Conservation (phyloP, 2,888 invertebrate genomes). For the Amphipoea oculea region DNA sequence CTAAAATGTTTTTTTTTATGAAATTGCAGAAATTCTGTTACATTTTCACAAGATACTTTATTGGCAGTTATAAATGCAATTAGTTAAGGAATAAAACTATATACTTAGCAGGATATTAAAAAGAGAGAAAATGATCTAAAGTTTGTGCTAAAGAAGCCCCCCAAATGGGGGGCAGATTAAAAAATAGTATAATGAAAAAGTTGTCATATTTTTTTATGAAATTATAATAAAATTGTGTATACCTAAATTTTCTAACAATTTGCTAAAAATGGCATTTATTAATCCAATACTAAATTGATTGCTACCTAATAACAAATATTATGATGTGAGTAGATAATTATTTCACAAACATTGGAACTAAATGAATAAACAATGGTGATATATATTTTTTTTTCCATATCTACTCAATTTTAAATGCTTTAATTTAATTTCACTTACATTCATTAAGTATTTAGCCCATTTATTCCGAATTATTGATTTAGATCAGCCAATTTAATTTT, state of each 20-base stretch:
- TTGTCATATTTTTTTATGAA: neutral
- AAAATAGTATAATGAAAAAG: conserved; percentile 6
- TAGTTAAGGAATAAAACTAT: conserved; percentile 18
- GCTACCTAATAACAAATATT: conserved; percentile 8
- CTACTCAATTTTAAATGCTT: conserved; percentile 10
- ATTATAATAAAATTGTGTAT: neutral
- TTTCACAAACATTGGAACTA: neutral
- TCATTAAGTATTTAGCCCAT: conserved; percentile 53
- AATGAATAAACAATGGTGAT: conserved; percentile 4
- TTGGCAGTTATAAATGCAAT: conserved; percentile 43
- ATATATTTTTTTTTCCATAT: too few relatives aligned
- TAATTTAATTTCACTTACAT: conserved; percentile 14
- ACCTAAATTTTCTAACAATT: neutral
- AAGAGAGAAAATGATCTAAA: conserved; percentile 8
- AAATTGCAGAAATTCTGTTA: neutral
- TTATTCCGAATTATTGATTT: conserved; percentile 38
- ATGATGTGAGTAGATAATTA: neutral
- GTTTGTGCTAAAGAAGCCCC: conserved; percentile 33
- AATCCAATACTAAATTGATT: neutral
- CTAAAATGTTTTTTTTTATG: neutral
- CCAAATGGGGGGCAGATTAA: neutral
- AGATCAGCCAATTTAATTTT: conserved; percentile 25
- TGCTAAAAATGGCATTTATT: neutral
- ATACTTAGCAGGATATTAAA: neutral
- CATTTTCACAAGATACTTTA: conserved; percentile 19